Conservation (phyloP, 1,140 invertebrate species). For the Drosophila pectinifera region DNA sequence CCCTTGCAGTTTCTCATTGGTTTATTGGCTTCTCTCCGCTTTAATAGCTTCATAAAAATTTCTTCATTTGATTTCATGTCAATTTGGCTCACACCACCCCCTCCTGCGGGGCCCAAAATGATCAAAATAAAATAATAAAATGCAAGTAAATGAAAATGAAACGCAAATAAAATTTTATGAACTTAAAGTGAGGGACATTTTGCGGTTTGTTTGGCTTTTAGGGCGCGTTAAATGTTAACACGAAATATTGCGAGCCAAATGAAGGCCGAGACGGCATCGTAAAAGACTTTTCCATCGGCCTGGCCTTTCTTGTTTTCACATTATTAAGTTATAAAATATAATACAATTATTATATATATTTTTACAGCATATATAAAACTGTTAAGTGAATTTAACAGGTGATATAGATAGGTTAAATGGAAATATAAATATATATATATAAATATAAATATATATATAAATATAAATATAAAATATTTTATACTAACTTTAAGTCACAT, state of each 20-base stretch:
- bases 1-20: slow-evolving; percentile 35
- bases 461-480: too few species aligned
- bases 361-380: neutral
- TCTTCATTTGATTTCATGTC: slow-evolving; percentile 73
- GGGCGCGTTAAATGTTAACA: slow-evolving; percentile 73
- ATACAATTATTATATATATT: slow-evolving; percentile 2
- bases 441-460: too few species aligned
- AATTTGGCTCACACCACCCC: too few species aligned
- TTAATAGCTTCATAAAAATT: slow-evolving; percentile 69
- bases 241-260: slow-evolving; percentile 53
- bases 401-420: too few species aligned
- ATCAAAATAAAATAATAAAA: slow-evolving; percentile 78
- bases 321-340: slow-evolving; percentile 8
- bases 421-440: too few species aligned
- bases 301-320: slow-evolving; percentile 1
- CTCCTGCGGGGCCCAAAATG: too few species aligned
- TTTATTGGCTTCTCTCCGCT: slow-evolving; percentile 35
- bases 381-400: neutral
- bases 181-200: slow-evolving; percentile 36
- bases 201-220: slow-evolving; percentile 29
- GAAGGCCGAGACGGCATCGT: neutral
- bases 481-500: too few species aligned
- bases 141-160: slow-evolving; percentile 76
- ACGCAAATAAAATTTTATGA: slow-evolving; percentile 78
- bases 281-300: slow-evolving; percentile 6